Evolutionary conservation across 2,888 invertebrate species (phyloP), one percentile per base, ranked within the genome.

Genomic region (Eilema depressum): DNA sequence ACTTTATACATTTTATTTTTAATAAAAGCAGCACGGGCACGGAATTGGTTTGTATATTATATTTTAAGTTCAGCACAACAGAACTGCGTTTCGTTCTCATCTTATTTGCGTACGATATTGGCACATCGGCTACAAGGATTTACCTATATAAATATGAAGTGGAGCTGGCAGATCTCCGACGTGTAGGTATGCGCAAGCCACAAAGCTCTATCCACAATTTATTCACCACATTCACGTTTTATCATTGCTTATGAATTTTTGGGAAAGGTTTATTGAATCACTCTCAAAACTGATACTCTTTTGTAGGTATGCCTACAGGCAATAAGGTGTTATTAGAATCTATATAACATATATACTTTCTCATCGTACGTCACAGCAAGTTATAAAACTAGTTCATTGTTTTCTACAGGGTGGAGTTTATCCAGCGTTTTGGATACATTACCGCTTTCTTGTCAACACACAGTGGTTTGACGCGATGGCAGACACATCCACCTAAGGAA

Each of bases 401-500:
- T 90, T 86, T 76, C 82, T 91, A 78, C 96, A 98, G 98, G 96
- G 96, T 97, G 89, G 97, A 98, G 90, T 97, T 98, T 86, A 97
- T 98, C 84, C 97, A 97, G 92, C 96, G 98, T 68, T 98, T 98
- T 86, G 98, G 98, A 65, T 97, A 98, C 85, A 97, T 97, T 63
- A 96, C 98, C 63, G 98, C 98, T 2, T 99, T 99, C 91, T 95
- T 99, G 87, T 97, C 99, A 61, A 99, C 99, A 0, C 97, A 98
- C 89, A 98, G 98, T 87, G 99, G 99, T 0, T 96, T 99, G 4
- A 98, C 98, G 0, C 96, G 99, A 74, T 99, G 98, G 98, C 97
- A 98, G 85, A 98, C 98, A 68, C 95, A 95, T 71, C 95, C 95
- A 2, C 93, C 93, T 0, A 92, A 87, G 72, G 94, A 94, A 68